phyloP scores from a whole-genome alignment of 2,113 vertebrate species.

The Astur gentilis region DNA sequence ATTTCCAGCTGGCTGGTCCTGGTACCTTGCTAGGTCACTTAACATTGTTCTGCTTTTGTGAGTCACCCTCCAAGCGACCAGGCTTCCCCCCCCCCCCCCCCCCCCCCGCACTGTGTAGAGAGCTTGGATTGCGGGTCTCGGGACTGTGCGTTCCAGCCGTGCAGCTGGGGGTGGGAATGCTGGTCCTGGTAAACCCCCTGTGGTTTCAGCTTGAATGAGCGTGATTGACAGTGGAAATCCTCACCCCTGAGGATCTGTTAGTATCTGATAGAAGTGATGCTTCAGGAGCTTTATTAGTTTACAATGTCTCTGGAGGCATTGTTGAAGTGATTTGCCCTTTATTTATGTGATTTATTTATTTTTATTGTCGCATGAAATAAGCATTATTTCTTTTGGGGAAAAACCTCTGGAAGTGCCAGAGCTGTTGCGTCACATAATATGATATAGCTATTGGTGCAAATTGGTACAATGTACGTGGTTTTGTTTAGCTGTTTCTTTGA shows the following conservation, averaged over 20 bases:
- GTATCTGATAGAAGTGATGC: neutral
- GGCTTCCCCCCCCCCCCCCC: rapidly evolving
- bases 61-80: rapidly evolving
- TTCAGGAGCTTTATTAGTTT: neutral
- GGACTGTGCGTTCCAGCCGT: neutral
- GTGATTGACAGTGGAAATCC: neutral
- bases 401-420: neutral
- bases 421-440: neutral
- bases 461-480: neutral
- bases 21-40: neutral
- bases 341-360: no score
- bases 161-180: no score
- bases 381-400: rapidly evolving
- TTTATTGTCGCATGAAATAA: neutral
- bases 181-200: neutral
- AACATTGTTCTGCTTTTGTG: neutral
- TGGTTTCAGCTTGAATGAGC: neutral
- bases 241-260: neutral
- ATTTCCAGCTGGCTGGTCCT: neutral
- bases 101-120: neutral
- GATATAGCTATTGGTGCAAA: neutral
- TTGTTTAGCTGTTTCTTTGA: neutral
- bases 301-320: rapidly evolving
- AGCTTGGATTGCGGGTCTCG: neutral
- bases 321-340: neutral